A percentile compares a stretch with the other conserved stretches of the same genome.
These are phyloP conservation scores for Thalpophila matura DNA, from an alignment of 2,888 invertebrate genomes.

Conservation along the genomic window DNA sequence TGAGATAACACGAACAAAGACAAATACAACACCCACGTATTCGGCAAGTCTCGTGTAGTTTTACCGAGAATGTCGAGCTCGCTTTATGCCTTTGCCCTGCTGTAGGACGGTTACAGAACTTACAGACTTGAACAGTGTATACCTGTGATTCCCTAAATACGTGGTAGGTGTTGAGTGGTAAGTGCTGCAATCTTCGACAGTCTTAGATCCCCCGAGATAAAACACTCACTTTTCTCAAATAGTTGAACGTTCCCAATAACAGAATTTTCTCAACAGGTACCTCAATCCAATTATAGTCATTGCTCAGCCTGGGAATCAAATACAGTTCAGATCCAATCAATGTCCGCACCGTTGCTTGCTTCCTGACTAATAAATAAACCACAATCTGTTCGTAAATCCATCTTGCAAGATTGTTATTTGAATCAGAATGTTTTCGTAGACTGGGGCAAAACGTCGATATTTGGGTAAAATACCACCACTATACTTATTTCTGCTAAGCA, in stretches of 20 bases:
- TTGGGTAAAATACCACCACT: too few relatives aligned
- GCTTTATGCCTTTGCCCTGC: too few relatives aligned
- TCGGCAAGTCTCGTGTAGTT: too few relatives aligned
- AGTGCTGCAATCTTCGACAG: too few relatives aligned
- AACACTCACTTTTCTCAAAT: neutral
- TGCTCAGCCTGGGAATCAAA: constrained; percentile 36
- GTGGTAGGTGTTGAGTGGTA: too few relatives aligned
- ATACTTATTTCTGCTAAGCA: too few relatives aligned
- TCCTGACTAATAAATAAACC: constrained; percentile 43
- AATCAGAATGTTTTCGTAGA: neutral
- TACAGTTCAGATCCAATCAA: constrained; percentile 46
- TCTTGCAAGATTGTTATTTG: constrained; percentile 14
- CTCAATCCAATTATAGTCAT: constrained; percentile 44
- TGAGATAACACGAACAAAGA: too few relatives aligned
- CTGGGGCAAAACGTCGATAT: neutral
- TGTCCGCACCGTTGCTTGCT: constrained; percentile 31
- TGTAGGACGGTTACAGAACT: too few relatives aligned
- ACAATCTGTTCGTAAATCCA: constrained; percentile 25
- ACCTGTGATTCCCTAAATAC: too few relatives aligned
- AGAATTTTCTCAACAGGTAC: constrained; percentile 50
- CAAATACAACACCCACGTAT: too few relatives aligned
- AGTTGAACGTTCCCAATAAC: constrained; percentile 1
- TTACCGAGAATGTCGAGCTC: too few relatives aligned
- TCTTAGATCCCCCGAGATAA: neutral
- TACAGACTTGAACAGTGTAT: too few relatives aligned